Conservation (phyloP, 2,113 vertebrate species). For the Beaufortia kweichowensis region DNA sequence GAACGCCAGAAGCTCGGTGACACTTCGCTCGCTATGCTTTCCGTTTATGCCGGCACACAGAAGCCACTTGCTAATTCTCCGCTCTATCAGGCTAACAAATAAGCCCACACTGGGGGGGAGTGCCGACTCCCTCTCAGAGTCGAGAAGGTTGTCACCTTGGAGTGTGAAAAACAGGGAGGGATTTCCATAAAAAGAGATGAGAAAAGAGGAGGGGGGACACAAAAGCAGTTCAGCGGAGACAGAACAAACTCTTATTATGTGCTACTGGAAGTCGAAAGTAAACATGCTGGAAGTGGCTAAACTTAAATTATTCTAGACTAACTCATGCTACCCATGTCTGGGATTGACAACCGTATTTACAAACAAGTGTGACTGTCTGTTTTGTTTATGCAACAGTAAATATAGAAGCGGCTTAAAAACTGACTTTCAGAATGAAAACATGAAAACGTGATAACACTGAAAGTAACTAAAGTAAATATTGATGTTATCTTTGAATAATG, state of each 20-base stretch:
- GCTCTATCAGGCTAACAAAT: conserved; percentile 75
- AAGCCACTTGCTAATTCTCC: conserved; percentile 71
- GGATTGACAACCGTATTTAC: too few species aligned
- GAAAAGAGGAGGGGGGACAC: neutral
- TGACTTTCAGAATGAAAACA: too few species aligned
- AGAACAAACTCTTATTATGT: neutral
- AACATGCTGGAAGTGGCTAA: neutral
- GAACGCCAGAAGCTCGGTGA: conserved; percentile 66
- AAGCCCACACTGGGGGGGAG: conserved; percentile 59
- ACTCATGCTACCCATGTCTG: too few species aligned
- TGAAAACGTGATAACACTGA: too few species aligned
- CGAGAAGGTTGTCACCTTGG: conserved; percentile 64
- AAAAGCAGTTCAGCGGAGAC: neutral
- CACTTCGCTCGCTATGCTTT: conserved; percentile 70
- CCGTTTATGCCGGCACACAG: conserved; percentile 70
- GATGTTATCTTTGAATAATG: too few species aligned
- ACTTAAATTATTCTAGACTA: neutral
- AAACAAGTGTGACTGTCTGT: too few species aligned
- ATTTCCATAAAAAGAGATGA: conserved; percentile 22
- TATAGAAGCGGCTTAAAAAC: too few species aligned
- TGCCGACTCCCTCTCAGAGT: conserved; percentile 48
- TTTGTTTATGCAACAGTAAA: too few species aligned
- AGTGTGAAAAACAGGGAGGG: conserved; percentile 40
- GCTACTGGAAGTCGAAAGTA: too few species aligned
- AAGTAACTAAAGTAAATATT: too few species aligned